phyloP scores from a whole-genome alignment of 2,113 vertebrate genomes.

The Oenanthe melanoleuca region DNA sequence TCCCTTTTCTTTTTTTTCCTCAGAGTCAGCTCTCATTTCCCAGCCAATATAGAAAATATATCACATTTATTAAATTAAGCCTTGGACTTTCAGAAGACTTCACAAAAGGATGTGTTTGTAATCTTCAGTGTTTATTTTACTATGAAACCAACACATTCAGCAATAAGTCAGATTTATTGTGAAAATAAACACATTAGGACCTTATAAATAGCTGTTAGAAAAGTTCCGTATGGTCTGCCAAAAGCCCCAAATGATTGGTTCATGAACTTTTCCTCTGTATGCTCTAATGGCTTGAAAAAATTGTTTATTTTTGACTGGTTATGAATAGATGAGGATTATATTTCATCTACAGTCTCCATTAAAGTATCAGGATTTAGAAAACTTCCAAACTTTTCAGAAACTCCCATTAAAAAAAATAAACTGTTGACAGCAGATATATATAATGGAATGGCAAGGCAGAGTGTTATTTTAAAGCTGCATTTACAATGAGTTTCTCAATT shows the following conservation, averaged over 20 bases:
- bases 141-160: constrained; percentile 71
- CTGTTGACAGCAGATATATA: constrained; percentile 45
- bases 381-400: constrained; percentile 56
- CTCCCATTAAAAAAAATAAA: constrained; percentile 40
- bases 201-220: constrained; percentile 72
- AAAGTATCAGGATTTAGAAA: constrained; percentile 53
- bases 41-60: constrained; percentile 32
- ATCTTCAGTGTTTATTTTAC: constrained; percentile 72
- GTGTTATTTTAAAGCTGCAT: constrained; percentile 42
- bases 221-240: constrained; percentile 70
- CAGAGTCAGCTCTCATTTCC: not conserved
- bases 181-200: constrained; percentile 72
- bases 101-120: constrained; percentile 67
- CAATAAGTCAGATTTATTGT: constrained; percentile 72
- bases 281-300: constrained; percentile 58
- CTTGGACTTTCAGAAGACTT: constrained; percentile 38
- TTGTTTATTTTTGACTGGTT: constrained; percentile 55
- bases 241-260: constrained; percentile 69
- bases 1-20: not conserved
- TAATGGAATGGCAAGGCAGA: not conserved
- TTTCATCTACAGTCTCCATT: constrained; percentile 57
- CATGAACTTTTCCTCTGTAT: constrained; percentile 66
- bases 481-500: constrained; percentile 12
- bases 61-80: constrained; percentile 66
- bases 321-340: constrained; percentile 66